Evolutionary conservation across 2,797 vertebrate genomes (phyloP).

Genomic region (Champsocephalus gunnari): DNA sequence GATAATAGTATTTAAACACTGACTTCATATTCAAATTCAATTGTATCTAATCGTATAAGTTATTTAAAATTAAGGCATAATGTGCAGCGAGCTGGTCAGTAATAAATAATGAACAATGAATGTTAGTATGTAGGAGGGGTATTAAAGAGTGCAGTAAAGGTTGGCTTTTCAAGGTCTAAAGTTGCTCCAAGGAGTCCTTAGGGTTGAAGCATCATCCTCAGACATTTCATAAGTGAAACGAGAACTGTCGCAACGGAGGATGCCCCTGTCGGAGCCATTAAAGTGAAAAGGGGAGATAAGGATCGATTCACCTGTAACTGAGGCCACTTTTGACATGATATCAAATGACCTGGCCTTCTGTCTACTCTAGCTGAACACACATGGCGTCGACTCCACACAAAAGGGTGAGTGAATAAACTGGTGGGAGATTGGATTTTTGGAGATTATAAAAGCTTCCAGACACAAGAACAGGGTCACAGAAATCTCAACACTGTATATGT

Average conservation of each 20-base stretch:
- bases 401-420: slow-evolving; percentile 28
- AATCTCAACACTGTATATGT: neutral
- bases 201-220: slow-evolving; percentile 62
- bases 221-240: slow-evolving; percentile 65
- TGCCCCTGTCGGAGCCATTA: slow-evolving; percentile 72
- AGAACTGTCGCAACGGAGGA: slow-evolving; percentile 69
- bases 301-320: slow-evolving; percentile 83
- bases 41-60: no score
- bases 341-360: slow-evolving; percentile 78
- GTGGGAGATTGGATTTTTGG: slow-evolving; percentile 42
- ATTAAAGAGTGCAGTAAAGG: slow-evolving; percentile 57
- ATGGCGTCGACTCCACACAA: slow-evolving; percentile 33
- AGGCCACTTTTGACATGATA: slow-evolving; percentile 80
- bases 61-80: no score
- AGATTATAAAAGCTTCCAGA: slow-evolving; percentile 23
- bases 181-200: slow-evolving; percentile 61
- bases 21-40: no score
- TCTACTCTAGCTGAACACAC: slow-evolving; percentile 49
- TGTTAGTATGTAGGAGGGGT: slow-evolving; percentile 53
- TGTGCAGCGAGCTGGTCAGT: no score
- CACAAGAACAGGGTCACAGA: slow-evolving; percentile 10
- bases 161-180: slow-evolving; percentile 61
- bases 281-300: slow-evolving; percentile 67
- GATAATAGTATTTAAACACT: no score
- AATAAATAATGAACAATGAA: neutral